A percentile compares a stretch with the other conserved stretches of the same genome.
Conservation (phyloP, 2,888 invertebrate genomes). For the Globia sparganii region DNA sequence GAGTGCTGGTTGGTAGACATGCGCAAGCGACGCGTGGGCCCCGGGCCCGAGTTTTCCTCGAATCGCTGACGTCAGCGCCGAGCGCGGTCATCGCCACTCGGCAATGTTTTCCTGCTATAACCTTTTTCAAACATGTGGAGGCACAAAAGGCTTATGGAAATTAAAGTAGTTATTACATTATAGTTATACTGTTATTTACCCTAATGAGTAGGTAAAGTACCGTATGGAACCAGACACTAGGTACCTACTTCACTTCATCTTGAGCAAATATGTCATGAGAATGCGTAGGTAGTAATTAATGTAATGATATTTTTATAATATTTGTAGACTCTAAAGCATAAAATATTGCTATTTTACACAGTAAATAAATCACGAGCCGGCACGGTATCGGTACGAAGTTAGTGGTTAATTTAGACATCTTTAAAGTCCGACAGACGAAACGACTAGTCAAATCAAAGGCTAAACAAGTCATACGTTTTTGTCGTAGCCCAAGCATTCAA, state of each 20-base stretch:
- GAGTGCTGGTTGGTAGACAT: slow-evolving; percentile 51
- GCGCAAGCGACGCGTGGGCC: slow-evolving; percentile 69
- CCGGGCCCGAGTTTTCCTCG: slow-evolving; percentile 82
- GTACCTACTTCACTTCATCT: slow-evolving; percentile 23
- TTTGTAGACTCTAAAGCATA: slow-evolving; percentile 1
- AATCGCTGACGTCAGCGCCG: slow-evolving; percentile 82
- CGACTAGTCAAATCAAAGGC: slow-evolving; percentile 10
- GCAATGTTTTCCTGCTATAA: slow-evolving; percentile 80
- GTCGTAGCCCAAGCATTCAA: slow-evolving; percentile 29
- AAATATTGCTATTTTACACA: slow-evolving; percentile 20
- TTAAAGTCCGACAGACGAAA: slow-evolving; percentile 11
- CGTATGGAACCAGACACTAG: slow-evolving; percentile 19
- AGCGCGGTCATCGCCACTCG: slow-evolving; percentile 79
- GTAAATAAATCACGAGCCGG: slow-evolving; percentile 8
- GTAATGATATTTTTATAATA: slow-evolving; percentile 14
- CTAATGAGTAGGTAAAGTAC: slow-evolving; percentile 28
- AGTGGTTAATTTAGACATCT: slow-evolving; percentile 21
- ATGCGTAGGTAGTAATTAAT: slow-evolving; percentile 7
- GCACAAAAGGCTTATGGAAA: slow-evolving; percentile 46
- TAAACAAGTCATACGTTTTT: slow-evolving; percentile 37
- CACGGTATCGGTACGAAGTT: slow-evolving; percentile 5
- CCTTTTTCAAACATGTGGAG: slow-evolving; percentile 58
- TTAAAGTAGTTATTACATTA: slow-evolving; percentile 34
- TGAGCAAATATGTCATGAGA: slow-evolving; percentile 1
- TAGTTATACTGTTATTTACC: slow-evolving; percentile 40